Evolutionary conservation across 2,113 vertebrate genomes (phyloP).

Genomic region (Chlorodrepanis virens): DNA sequence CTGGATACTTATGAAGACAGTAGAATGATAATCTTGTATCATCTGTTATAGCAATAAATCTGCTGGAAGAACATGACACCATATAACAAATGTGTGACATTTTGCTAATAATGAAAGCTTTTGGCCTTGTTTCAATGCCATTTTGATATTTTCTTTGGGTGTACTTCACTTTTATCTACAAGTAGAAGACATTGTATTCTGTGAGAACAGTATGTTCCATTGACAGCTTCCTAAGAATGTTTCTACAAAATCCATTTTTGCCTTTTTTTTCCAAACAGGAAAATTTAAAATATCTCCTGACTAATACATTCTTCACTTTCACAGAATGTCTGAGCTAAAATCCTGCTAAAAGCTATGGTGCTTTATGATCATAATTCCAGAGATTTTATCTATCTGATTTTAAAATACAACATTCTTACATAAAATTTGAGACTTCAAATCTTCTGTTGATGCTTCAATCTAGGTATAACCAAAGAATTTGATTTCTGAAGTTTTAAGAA

Average conservation of each 20-base stretch:
- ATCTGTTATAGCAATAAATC: not conserved
- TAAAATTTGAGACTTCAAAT: not conserved
- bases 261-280: not conserved
- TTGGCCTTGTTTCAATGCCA: conserved; percentile 42
- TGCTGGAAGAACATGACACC: not conserved
- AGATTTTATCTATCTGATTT: not conserved
- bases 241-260: conserved; percentile 9
- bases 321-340: not conserved
- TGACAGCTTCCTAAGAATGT: not conserved
- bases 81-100: not conserved
- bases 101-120: conserved; percentile 18
- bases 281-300: not conserved
- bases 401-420: not conserved
- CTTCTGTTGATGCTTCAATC: not conserved
- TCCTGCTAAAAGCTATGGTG: not conserved
- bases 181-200: not conserved
- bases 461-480: not conserved
- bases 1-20: not conserved
- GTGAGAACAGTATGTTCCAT: not conserved
- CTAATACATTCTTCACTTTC: not conserved
- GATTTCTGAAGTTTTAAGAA: not conserved
- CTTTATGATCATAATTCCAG: not conserved
- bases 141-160: conserved; percentile 13
- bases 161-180: conserved; percentile 6
- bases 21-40: not conserved